Evolutionary conservation across 2,888 invertebrate species (phyloP), one percentile per base, ranked within the genome.

Genomic region (Leistus spinibarbis): DNA sequence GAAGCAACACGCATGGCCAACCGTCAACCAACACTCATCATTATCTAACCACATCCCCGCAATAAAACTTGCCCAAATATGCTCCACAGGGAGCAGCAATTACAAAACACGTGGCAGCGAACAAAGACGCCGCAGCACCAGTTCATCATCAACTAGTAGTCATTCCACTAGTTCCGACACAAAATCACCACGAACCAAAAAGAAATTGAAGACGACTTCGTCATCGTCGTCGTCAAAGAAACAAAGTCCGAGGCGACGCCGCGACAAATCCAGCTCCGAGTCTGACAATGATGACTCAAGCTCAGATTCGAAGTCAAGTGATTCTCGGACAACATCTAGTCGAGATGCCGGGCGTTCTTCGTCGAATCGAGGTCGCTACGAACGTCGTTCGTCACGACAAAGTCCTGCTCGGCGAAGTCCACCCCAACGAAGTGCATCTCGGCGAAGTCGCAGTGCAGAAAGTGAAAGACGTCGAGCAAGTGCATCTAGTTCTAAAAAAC

Each of bases 161-260:
- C 60, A 60, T 57, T 78, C 78, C n/a, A 68, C 70, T 72, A 77
- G 77, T 54, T 76, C 76, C 40, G 68, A 76, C 60, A 74, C 72
- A 16, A 70, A 66, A 69, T 54, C 72, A 24, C 63, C 67, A 72
- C 9, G 27, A 63, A 60, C 54, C 69, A 10, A 62, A 22, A 27
- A 77, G 70, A 76, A 76, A 74, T 23, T 67, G 73, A 78, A 76
- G 60, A 17, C 60, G 16, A 54, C 13, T 3, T 1, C n/a, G 72
- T 60, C 56, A 17, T 17, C 23, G 24, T 9, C 54, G 56, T 69
- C 53, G 27, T 56, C 56, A 24, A 72, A 66, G 53, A 63, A 56
- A 74, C 76, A 40, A 77, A 77, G 23, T 76, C 77, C 23, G 73
- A 71, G 65, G 68, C 63, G 56, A 67, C 69, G 63, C 22, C 68